Evolutionary conservation across 2,888 invertebrate genomes (phyloP), one percentile per base, ranked within the genome.

Genomic region (Myathropa florea): DNA sequence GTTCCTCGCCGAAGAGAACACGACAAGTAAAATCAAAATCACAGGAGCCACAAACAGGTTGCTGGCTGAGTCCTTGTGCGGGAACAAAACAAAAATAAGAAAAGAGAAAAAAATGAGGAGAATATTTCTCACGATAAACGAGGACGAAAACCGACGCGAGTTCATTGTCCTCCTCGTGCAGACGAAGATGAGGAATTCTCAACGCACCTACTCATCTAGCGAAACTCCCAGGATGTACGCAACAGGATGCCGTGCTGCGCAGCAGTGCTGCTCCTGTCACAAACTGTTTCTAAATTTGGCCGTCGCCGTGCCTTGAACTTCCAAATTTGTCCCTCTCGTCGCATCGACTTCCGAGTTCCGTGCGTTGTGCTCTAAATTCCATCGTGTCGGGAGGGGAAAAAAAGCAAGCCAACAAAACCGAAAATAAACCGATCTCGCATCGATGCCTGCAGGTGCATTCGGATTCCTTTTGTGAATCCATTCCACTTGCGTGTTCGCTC

Each of bases 381-480:
- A 71, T 36, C 61, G 60, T 26, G 18, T 18, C 1, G 4, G 18
- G 7, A 18, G 46, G 28, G 59, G 18, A 21, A 57, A 28, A 23
- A 28, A 12, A 53, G 0, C 0, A 61, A 39, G 26, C 59, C 36
- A 61, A 65, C 53, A 60, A 68, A 30, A 33, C 24, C 55, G 26
- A 64, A 72, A 75, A 53, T 53, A 21, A 36, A 67, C 71, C 71
- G 81, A 68, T 68, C 59, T 75, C 61, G 68, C 30, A 60, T 65
- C 46, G 30, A 12, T 68, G 68, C 77, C 77, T 77, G 77, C 72
- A 80, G 73, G 73, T 67, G 72, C 65, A 80, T 60, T 79, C 65
- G 79, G 78, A 86, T 79, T 57, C 83, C 78, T 83, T 86, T 85
- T 85, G 76, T 81, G 81, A 85, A 81, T 85, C 73, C 70, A 82